phyloP scores from a whole-genome alignment of 1,140 invertebrate species.

The Cryptotermes secundus region DNA sequence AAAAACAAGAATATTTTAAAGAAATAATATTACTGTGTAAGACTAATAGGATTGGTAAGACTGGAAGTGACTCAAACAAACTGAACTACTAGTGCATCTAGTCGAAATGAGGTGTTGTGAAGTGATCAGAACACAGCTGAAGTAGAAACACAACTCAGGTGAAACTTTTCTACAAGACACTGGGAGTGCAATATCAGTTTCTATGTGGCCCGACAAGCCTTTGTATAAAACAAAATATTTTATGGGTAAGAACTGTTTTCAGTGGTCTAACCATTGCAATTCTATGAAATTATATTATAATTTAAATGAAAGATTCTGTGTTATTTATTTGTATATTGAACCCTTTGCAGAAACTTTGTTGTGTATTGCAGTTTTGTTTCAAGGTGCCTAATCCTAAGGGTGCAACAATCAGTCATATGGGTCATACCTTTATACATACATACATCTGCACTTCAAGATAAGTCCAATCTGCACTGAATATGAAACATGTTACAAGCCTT shows the following conservation, averaged over 20 bases:
- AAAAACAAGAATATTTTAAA: not conserved
- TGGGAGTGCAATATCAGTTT: constrained; percentile 8
- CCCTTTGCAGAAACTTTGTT: too few relatives aligned
- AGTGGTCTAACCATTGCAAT: constrained; percentile 12
- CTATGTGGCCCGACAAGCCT: constrained; percentile 1
- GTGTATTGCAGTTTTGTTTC: too few relatives aligned
- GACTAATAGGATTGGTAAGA: not conserved
- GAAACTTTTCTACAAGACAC: constrained; percentile 12
- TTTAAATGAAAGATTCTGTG: not conserved
- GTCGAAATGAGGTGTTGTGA: not conserved
- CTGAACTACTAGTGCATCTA: not conserved
- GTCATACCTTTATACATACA: too few relatives aligned
- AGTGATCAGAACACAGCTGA: not conserved
- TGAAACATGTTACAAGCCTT: too few relatives aligned
- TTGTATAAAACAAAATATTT: constrained; percentile 16
- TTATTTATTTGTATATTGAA: not conserved
- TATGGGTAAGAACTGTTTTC: constrained; percentile 4
- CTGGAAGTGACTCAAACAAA: constrained; percentile 19
- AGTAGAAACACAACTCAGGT: constrained; percentile 3
- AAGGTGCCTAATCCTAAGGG: too few relatives aligned
- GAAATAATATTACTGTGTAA: not conserved
- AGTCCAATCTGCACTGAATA: too few relatives aligned
- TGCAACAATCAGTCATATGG: too few relatives aligned
- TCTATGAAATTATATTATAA: constrained; percentile 19
- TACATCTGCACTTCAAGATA: too few relatives aligned